Base-by-base conservation (phyloP, 2,797 vertebrate genomes). In the Aeoliscus strigatus region DNA sequence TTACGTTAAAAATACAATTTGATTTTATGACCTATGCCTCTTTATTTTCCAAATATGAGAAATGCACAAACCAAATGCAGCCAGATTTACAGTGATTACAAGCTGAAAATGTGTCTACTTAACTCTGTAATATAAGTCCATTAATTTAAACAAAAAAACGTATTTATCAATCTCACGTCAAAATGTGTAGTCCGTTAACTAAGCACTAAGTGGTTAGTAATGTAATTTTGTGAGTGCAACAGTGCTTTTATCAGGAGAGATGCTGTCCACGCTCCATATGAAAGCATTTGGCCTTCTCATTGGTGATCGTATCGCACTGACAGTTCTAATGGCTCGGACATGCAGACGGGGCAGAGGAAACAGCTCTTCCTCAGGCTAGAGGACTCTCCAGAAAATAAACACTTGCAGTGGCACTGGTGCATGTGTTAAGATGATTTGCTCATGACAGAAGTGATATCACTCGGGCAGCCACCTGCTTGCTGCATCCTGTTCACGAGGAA, bases 331-430 rank as follows among this genome's bases (percentile, higher is more conserved):
- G 62, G 44, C 44, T 61, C 13, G 18, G 46, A 41, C 69, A 30
- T 56, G 43, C 65, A 75, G 58, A 70, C 43, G 64, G 57, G 53
- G 59, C 56, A 44, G 57, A 68, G 48, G 39, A 53, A 18, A 27
- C 42, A 47, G 50, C 30, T 28, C 14, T 25, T 64, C 36, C 54
- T 67, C 44, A 37, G 28, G 47, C 48, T 12, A 14, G 27, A 50
- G 39, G 30, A 51, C 43, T 15, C 21, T 25, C 46, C 43, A 39
- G 49, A 40, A 53, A 61, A 63, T 26, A 50, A 34, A 51, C 8
- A 6, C 33, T 34, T 15, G 41, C 44, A 24, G 25, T 26, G 47
- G 47, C 39, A 12, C 32, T 32, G 2, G 12, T 49, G 31, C 37
- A 51, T 55, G 44, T 60, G 58, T 17, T 50, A 29, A 53, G 55